Conservation (phyloP, 2,888 invertebrate species). For the Marasmarcha lunaedactyla region DNA sequence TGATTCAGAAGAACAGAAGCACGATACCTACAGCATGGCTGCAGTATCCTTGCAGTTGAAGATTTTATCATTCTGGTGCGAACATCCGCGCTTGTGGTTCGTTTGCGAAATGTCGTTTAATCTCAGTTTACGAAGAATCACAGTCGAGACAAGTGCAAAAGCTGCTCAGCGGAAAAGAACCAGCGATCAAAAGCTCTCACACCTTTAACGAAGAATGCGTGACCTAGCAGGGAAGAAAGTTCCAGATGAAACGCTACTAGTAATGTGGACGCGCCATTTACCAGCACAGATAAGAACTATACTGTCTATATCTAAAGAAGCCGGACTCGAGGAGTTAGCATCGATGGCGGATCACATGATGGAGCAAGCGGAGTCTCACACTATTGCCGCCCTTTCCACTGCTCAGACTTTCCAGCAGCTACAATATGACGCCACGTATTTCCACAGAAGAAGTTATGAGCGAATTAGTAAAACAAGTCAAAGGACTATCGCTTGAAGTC, state of each 20-base stretch:
- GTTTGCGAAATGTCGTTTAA: not conserved
- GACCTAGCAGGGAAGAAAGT: not conserved
- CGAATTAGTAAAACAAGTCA: too few species aligned
- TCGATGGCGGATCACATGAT: slow-evolving; percentile 1
- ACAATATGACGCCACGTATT: too few species aligned
- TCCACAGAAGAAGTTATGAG: too few species aligned
- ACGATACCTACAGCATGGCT: too few species aligned
- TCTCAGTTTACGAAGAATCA: slow-evolving; percentile 1
- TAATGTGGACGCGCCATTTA: slow-evolving; percentile 1
- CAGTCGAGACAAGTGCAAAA: not conserved
- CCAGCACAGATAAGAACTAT: slow-evolving; percentile 1
- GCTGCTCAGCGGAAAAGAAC: not conserved
- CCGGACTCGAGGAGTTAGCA: not conserved
- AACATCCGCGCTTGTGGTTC: too few species aligned
- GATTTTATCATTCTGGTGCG: too few species aligned
- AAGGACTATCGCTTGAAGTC: too few species aligned
- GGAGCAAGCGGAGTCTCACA: not conserved
- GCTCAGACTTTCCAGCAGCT: too few species aligned
- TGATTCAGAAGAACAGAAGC: too few species aligned
- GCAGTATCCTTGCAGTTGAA: too few species aligned
- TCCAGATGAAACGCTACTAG: slow-evolving; percentile 1
- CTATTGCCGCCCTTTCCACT: too few species aligned
- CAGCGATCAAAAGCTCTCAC: slow-evolving; percentile 1
- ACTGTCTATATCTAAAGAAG: not conserved
- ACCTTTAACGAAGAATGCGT: slow-evolving; percentile 1